phyloP scores from a whole-genome alignment of 1,140 invertebrate genomes.

The Apis cerana region DNA sequence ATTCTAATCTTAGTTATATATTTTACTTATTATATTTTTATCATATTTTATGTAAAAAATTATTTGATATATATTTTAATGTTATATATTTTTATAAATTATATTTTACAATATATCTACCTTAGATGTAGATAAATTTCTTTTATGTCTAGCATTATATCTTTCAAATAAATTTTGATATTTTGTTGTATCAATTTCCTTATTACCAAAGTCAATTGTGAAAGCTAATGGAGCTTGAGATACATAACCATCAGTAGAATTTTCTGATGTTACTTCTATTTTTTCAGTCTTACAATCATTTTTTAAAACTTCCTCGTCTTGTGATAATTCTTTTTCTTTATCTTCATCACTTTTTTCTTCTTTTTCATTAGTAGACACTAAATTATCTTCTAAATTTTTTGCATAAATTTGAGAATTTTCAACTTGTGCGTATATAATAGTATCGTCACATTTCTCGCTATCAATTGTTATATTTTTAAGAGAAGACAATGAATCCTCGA shows the following conservation, averaged over 20 bases:
- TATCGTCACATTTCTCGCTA: conserved; percentile 6
- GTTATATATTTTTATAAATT: neutral
- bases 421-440: conserved; percentile 28
- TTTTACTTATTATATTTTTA: conserved; percentile 12
- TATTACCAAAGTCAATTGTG: conserved; percentile 87
- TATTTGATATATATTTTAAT: conserved; percentile 24
- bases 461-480: conserved; percentile 8
- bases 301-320: neutral
- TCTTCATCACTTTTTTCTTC: neutral
- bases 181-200: conserved; percentile 83
- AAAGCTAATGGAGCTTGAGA: conserved; percentile 80
- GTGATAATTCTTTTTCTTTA: conserved; percentile 10
- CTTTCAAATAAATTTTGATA: conserved; percentile 86
- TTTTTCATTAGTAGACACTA: conserved; percentile 3
- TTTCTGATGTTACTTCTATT: conserved; percentile 35
- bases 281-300: conserved; percentile 39
- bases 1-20: neutral
- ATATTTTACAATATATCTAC: conserved; percentile 52
- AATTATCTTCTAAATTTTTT: conserved; percentile 7
- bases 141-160: conserved; percentile 85
- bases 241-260: conserved; percentile 17
- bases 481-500: conserved; percentile 9
- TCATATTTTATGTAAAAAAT: neutral
- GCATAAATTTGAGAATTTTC: conserved; percentile 30
- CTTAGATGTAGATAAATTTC: conserved; percentile 87